A percentile compares a stretch with the other conserved stretches of the same genome.
Evolutionary conservation across 2,113 vertebrate species (phyloP).

Genomic region (Perca flavescens): DNA sequence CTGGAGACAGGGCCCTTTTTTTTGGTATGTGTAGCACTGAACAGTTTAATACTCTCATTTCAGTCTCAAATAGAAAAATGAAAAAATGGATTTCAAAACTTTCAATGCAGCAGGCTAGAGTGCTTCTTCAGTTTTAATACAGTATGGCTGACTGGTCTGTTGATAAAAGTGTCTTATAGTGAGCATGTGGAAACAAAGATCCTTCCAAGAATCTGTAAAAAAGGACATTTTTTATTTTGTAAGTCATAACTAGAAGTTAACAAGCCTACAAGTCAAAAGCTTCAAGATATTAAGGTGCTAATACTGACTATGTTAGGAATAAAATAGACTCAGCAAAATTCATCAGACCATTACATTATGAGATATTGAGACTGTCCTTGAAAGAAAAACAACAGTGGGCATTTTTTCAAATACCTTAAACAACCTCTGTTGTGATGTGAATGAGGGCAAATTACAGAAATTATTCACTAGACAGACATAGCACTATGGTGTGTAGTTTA

Average conservation of each 20-base stretch:
- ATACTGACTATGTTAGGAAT: background rate
- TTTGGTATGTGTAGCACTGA: background rate
- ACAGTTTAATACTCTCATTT: conserved; percentile 32
- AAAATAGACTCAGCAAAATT: conserved; percentile 2
- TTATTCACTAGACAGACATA: no score
- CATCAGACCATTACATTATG: conserved; percentile 1
- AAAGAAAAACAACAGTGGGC: background rate
- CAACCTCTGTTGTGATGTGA: background rate
- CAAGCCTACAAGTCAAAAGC: conserved; percentile 7
- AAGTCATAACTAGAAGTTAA: conserved; percentile 24
- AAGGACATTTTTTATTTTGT: conserved; percentile 24
- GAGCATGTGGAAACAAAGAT: conserved; percentile 35
- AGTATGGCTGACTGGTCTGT: conserved; percentile 28
- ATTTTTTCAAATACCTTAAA: background rate
- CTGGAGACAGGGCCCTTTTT: background rate
- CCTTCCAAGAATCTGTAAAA: conserved; percentile 13
- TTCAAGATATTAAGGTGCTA: background rate
- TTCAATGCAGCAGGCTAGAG: conserved; percentile 19
- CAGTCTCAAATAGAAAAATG: conserved; percentile 16
- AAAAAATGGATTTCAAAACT: background rate
- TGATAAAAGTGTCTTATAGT: conserved; percentile 21
- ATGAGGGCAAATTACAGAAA: background rate
- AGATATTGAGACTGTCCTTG: background rate
- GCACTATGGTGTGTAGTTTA: no score
- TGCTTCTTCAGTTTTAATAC: conserved; percentile 15